These are phyloP conservation scores for Typhlomys cinereus DNA, from an alignment of 2,113 vertebrate genomes.

Conservation along the genomic window DNA sequence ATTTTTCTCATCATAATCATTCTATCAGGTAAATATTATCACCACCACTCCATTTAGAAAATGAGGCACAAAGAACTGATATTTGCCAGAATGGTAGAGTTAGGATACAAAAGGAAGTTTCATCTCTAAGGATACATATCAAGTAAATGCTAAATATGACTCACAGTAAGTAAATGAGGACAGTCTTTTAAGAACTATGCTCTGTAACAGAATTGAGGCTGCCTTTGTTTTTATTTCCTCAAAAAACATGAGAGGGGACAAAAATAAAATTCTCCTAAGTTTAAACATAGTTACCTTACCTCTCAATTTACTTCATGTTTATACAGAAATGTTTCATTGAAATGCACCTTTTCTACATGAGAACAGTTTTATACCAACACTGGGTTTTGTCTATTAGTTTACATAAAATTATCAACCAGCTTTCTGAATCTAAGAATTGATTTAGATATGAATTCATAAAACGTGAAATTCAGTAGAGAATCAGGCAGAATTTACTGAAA, in stretches of 20 bases:
- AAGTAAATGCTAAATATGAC: slow-evolving; percentile 37
- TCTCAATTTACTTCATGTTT: slow-evolving; percentile 48
- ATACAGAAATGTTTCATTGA: slow-evolving; percentile 32
- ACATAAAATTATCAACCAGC: slow-evolving; percentile 39
- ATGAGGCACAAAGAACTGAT: slow-evolving; percentile 24
- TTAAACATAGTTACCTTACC: neutral
- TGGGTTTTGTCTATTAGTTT: slow-evolving; percentile 25
- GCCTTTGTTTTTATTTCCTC: slow-evolving; percentile 21
- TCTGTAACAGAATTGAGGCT: slow-evolving; percentile 26
- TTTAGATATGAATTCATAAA: slow-evolving; percentile 2
- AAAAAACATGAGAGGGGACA: slow-evolving; percentile 4
- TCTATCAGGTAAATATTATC: slow-evolving; percentile 15
- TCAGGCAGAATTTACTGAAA: slow-evolving; percentile 30
- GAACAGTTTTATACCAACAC: slow-evolving; percentile 14
- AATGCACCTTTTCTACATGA: slow-evolving; percentile 1
- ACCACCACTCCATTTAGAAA: slow-evolving; percentile 22
- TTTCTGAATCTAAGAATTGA: slow-evolving; percentile 18
- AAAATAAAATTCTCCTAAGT: neutral
- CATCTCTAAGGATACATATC: slow-evolving; percentile 12
- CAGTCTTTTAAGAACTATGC: neutral
- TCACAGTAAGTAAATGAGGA: neutral
- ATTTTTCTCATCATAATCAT: slow-evolving; percentile 39
- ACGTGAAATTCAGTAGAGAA: slow-evolving; percentile 12
- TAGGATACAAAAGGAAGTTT: slow-evolving; percentile 18
- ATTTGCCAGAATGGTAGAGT: neutral